Conservation (phyloP, 2,797 vertebrate species). For the Rhincodon typus region DNA sequence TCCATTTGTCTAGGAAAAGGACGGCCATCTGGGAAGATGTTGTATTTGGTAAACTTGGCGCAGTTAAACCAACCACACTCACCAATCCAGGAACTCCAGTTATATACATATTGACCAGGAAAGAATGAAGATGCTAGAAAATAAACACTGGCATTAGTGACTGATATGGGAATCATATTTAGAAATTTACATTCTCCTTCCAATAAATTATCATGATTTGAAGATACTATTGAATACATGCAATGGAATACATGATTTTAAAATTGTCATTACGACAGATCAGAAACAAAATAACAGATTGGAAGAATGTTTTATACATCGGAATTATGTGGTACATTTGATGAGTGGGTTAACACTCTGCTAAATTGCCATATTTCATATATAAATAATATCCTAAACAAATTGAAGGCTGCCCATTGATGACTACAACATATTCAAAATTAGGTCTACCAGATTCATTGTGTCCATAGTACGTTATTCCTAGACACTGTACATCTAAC, state of each 20-base stretch:
- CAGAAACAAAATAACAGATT: neutral
- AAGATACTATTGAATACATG: neutral
- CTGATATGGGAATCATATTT: neutral
- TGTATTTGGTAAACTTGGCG: slow-evolving; percentile 51
- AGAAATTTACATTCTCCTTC: neutral
- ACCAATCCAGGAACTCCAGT: slow-evolving; percentile 75
- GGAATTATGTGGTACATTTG: neutral
- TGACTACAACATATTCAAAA: neutral
- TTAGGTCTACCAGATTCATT: neutral
- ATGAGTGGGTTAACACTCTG: neutral
- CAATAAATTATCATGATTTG: neutral
- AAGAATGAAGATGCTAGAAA: slow-evolving; percentile 56
- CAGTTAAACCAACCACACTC: slow-evolving; percentile 63
- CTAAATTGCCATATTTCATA: neutral
- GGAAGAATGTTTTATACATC: neutral
- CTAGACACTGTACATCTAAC: neutral
- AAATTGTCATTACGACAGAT: neutral
- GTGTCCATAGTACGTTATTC: neutral
- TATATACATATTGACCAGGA: slow-evolving; percentile 66
- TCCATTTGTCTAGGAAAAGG: slow-evolving; percentile 70
- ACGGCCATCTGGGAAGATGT: slow-evolving; percentile 78
- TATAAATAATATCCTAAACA: neutral
- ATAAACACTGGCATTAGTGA: slow-evolving; percentile 30
- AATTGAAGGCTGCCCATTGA: neutral
- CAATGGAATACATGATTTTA: neutral